Evolutionary conservation across 1,140 invertebrate genomes (phyloP), one percentile per base, ranked within the genome.

Genomic region (Euglossa dilemma): DNA sequence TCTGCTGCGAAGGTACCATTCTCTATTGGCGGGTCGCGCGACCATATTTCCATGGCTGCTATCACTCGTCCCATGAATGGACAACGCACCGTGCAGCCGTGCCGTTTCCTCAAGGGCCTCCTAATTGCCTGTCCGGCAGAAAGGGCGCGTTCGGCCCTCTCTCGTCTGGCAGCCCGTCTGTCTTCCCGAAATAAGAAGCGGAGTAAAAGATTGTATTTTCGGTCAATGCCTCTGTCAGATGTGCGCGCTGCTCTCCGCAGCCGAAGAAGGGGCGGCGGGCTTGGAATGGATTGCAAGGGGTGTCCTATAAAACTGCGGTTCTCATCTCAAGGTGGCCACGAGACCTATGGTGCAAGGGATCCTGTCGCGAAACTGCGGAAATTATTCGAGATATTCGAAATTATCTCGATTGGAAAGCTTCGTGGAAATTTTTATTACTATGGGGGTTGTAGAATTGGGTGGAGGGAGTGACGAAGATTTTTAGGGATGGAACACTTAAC

Each of bases 211-310:
- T 90, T 90, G 86, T 89, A 87, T 86, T 91, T 91, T 91, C 89
- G 90, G 86, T 88, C 86, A 90, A 87, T 88, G 87, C 83, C 83
- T 90, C 81, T 88, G 91, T 91, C 91, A 91, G 90, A 90, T 91
- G 89, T 85, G 18, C 12, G 64, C 80, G 54, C 75, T 69, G 63
- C 83, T 86, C 85, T 75, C 80, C 63, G 79, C 16, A 45, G 25
- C 72, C 59, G 83, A 61, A 70, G 59, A 45, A 83, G 76, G 72
- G 76, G 64, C 61, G 78, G 81, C 85, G 76, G 73, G 86, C 80
- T 75, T 78, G 63, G 86, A 89, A 85, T 85, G 79, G 85, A 86
- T 82, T 80, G 84, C 83, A 69, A 88, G 83, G 83, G 84, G 69
- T 90, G 87, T 83, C 80, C 84, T 76, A 79, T 79, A 69, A 80